phyloP scores from a whole-genome alignment of 2,888 invertebrate species.

The Trichogramma evanescens region DNA sequence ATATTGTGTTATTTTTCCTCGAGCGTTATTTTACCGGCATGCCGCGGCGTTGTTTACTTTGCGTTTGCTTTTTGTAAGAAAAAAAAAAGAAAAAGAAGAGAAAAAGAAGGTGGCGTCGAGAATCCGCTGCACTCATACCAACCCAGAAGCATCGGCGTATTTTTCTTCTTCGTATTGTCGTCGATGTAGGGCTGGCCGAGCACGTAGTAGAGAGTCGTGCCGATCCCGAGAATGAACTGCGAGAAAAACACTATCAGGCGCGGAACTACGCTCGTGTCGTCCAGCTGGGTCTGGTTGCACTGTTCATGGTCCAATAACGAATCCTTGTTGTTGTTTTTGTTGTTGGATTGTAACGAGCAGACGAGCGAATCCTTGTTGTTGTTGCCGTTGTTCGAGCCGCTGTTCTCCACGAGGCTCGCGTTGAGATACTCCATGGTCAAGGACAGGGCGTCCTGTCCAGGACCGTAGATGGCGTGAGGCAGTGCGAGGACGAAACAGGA shows the following conservation, averaged over 20 bases:
- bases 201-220: slow-evolving; percentile 61
- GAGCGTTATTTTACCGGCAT: too few species aligned
- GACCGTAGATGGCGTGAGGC: slow-evolving; percentile 59
- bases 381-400: slow-evolving; percentile 8
- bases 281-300: slow-evolving; percentile 47
- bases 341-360: slow-evolving; percentile 33
- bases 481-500: slow-evolving; percentile 57
- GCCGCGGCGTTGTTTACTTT: too few species aligned
- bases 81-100: too few species aligned
- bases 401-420: slow-evolving; percentile 33
- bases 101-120: too few species aligned
- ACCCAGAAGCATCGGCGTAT: slow-evolving; percentile 59
- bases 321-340: slow-evolving; percentile 34
- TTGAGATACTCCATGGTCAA: slow-evolving; percentile 48
- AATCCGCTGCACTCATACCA: slow-evolving; percentile 2
- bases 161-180: slow-evolving; percentile 61
- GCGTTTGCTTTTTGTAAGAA: too few species aligned
- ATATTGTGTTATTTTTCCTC: too few species aligned
- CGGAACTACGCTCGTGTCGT: slow-evolving; percentile 48
- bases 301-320: slow-evolving; percentile 27
- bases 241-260: slow-evolving; percentile 59
- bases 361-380: slow-evolving; percentile 28
- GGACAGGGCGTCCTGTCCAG: slow-evolving; percentile 51
- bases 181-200: slow-evolving; percentile 64
- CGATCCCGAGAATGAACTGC: slow-evolving; percentile 63